Evolutionary conservation across 2,113 vertebrate genomes (phyloP).

Genomic region (Psilopsiagon aymara): DNA sequence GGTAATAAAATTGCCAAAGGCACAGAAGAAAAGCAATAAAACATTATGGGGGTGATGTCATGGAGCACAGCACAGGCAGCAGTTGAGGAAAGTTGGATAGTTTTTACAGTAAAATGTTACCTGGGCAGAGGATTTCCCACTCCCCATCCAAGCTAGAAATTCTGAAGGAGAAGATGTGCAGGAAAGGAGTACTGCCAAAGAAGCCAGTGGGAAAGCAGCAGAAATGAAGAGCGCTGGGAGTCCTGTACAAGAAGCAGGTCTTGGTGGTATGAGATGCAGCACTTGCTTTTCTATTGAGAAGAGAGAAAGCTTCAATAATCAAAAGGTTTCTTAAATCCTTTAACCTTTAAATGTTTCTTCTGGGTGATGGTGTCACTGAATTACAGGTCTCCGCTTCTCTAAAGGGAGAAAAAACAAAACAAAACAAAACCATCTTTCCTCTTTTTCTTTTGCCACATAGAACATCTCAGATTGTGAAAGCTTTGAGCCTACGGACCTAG

Average conservation of each 20-base stretch:
- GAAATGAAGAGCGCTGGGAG: neutral
- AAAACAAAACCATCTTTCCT: neutral
- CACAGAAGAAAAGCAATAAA: neutral
- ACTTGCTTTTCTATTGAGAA: neutral
- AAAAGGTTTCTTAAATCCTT: neutral
- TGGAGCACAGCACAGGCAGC: fast-evolving
- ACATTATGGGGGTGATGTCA: fast-evolving
- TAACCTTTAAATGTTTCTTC: neutral
- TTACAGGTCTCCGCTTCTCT: neutral
- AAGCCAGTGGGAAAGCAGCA: neutral
- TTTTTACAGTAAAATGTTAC: neutral
- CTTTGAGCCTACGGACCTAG: neutral
- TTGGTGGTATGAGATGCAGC: neutral
- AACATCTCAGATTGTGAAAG: neutral
- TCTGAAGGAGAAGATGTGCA: neutral
- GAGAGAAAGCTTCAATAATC: neutral
- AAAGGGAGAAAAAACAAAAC: neutral
- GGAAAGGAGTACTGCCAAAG: neutral
- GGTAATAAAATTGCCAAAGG: neutral
- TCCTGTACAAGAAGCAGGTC: neutral
- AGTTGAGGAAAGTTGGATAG: fast-evolving
- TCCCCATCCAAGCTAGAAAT: neutral
- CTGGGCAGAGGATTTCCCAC: neutral
- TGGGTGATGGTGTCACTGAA: neutral
- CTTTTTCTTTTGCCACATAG: neutral